Conservation (phyloP, 2,797 vertebrate genomes). For the Hippocampus kuda region DNA sequence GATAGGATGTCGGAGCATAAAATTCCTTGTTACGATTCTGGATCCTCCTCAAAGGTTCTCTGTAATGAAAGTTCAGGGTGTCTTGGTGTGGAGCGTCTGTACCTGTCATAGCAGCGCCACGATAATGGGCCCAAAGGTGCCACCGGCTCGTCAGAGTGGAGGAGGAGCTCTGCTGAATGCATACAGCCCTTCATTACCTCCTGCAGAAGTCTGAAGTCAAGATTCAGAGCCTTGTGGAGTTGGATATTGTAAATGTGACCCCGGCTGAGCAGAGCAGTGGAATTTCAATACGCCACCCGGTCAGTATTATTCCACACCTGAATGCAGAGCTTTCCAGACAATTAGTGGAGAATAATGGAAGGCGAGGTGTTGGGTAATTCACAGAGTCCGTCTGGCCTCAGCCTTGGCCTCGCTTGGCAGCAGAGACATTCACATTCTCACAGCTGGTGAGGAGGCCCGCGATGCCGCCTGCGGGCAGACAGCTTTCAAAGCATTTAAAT, state of each 20-base stretch:
- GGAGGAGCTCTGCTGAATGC: constrained; percentile 45
- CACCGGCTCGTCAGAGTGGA: constrained; percentile 34
- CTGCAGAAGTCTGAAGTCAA: constrained; percentile 49
- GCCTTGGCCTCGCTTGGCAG: constrained; percentile 40
- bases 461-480: constrained; percentile 15
- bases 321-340: constrained; percentile 64
- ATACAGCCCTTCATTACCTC: constrained; percentile 53
- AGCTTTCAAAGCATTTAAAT: constrained; percentile 34
- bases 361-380: constrained; percentile 56
- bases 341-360: constrained; percentile 66
- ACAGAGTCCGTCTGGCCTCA: constrained; percentile 44
- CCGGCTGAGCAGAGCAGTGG: constrained; percentile 42
- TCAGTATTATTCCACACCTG: constrained; percentile 62
- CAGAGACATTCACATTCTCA: constrained; percentile 48
- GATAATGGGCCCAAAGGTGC: constrained; percentile 62
- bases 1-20: constrained; percentile 44
- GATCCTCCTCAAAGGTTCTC: constrained; percentile 38
- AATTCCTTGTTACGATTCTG: constrained; percentile 54
- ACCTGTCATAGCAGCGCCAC: constrained; percentile 47
- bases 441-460: constrained; percentile 24
- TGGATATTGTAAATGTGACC: constrained; percentile 56
- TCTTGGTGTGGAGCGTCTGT: constrained; percentile 35
- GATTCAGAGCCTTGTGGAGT: constrained; percentile 40
- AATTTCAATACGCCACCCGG: constrained; percentile 56
- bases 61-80: constrained; percentile 55